These are phyloP conservation scores for Tragelaphus buxtoni DNA, from an alignment of 2,113 vertebrate genomes.

Conservation along the genomic window DNA sequence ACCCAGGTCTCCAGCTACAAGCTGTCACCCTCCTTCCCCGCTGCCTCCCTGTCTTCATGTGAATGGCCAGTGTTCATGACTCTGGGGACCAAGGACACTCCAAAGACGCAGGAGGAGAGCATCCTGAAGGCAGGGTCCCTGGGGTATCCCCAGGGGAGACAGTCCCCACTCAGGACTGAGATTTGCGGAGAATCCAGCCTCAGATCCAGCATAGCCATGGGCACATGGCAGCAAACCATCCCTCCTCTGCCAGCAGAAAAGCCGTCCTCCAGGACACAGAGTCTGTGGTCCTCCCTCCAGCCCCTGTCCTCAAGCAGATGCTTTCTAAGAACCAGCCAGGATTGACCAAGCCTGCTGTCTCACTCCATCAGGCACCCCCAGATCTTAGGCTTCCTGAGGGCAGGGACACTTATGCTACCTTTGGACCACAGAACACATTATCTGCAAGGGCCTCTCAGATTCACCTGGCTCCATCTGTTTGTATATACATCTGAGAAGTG, in stretches of 20 bases:
- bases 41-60: background rate
- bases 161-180: background rate
- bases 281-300: background rate
- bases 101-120: background rate
- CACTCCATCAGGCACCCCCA: background rate
- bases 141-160: background rate
- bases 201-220: background rate
- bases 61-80: background rate
- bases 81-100: background rate
- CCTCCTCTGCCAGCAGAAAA: background rate
- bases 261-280: background rate
- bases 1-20: background rate
- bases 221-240: rapidly evolving
- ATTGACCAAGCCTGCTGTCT: background rate
- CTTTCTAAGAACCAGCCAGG: background rate
- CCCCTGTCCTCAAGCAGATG: rapidly evolving
- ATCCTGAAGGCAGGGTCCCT: background rate
- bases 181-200: background rate
- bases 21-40: background rate
- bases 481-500: background rate
- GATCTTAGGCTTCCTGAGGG: background rate
- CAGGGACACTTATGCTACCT: background rate
- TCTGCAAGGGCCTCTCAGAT: background rate
- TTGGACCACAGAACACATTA: background rate
- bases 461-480: background rate